Conservation (phyloP, 1,140 invertebrate species). For the Brachionus koreanus region DNA sequence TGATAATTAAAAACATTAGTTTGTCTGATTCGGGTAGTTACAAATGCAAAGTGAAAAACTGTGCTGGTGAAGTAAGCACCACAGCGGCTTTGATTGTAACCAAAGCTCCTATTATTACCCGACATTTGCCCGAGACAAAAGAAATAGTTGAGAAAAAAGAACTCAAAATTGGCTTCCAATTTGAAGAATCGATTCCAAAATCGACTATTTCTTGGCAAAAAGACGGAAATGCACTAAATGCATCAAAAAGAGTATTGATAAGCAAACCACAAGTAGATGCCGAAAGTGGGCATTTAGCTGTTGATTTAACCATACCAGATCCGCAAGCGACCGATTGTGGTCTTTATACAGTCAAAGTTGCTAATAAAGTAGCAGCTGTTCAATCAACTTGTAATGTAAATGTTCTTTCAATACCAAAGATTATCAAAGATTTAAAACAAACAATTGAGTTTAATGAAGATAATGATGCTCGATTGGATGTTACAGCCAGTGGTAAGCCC, state of each 20-base stretch:
- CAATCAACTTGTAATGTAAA: constrained; percentile 1
- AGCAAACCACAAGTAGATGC: constrained; percentile 1
- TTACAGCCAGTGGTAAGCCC: constrained; percentile 13
- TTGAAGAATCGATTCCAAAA: constrained; percentile 31
- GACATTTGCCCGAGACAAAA: neutral
- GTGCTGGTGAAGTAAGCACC: constrained; percentile 35
- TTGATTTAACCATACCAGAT: neutral
- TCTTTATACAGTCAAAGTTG: constrained; percentile 29
- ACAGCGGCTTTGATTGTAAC: neutral
- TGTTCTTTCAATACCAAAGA: constrained; percentile 9
- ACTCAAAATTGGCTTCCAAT: neutral
- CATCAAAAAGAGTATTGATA: constrained; percentile 2
- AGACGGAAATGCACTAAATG: constrained; percentile 7
- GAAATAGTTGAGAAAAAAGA: constrained; percentile 29
- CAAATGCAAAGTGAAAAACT: constrained; percentile 39
- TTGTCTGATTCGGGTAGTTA: constrained; percentile 12
- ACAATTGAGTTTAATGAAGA: constrained; percentile 23
- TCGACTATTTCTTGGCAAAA: constrained; percentile 28
- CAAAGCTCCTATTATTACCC: neutral
- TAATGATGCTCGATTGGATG: neutral
- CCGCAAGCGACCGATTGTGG: neutral
- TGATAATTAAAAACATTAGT: neutral
- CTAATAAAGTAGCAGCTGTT: constrained; percentile 32
- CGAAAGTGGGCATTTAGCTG: neutral
- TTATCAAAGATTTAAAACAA: constrained; percentile 25